A percentile compares a stretch with the other conserved stretches of the same genome.
Conservation (phyloP, 2,888 invertebrate genomes). For the Mythimna lalbum region DNA sequence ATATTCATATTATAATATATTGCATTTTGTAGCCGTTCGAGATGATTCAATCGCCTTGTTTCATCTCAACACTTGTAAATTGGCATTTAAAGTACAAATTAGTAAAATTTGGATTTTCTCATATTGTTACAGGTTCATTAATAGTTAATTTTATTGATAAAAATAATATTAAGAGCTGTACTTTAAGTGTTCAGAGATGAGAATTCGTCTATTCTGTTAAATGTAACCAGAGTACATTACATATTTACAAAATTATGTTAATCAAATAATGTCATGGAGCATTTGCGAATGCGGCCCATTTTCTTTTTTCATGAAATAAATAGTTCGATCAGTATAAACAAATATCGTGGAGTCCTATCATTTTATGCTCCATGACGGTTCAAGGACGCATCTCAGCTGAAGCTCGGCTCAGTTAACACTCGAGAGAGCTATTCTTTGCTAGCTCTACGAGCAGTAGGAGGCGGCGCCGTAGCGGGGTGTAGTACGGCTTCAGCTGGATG, state of each 20-base stretch:
- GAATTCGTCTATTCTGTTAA: constrained; percentile 84
- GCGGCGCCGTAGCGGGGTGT: constrained; percentile 42
- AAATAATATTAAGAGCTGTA: constrained; percentile 90
- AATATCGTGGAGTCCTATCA: constrained; percentile 45
- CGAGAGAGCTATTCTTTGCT: constrained; percentile 73
- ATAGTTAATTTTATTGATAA: constrained; percentile 87
- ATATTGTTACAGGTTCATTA: constrained; percentile 91
- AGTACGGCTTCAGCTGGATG: constrained; percentile 68
- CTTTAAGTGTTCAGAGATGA: constrained; percentile 90
- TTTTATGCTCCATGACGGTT: constrained; percentile 75
- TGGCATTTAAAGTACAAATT: constrained; percentile 91
- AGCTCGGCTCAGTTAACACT: constrained; percentile 66
- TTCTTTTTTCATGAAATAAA: constrained; percentile 42
- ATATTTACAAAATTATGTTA: constrained; percentile 77
- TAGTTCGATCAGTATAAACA: constrained; percentile 13
- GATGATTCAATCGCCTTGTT: constrained; percentile 85
- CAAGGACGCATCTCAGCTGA: constrained; percentile 72
- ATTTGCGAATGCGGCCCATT: constrained; percentile 58
- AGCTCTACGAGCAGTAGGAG: constrained; percentile 61
- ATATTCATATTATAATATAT: constrained; percentile 81
- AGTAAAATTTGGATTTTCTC: constrained; percentile 90
- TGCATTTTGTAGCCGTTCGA: constrained; percentile 84
- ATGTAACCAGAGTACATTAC: constrained; percentile 83
- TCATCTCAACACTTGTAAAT: constrained; percentile 89
- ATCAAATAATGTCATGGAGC: constrained; percentile 62